phyloP scores from a whole-genome alignment of 2,797 vertebrate species.

The Holocentrus rufus region DNA sequence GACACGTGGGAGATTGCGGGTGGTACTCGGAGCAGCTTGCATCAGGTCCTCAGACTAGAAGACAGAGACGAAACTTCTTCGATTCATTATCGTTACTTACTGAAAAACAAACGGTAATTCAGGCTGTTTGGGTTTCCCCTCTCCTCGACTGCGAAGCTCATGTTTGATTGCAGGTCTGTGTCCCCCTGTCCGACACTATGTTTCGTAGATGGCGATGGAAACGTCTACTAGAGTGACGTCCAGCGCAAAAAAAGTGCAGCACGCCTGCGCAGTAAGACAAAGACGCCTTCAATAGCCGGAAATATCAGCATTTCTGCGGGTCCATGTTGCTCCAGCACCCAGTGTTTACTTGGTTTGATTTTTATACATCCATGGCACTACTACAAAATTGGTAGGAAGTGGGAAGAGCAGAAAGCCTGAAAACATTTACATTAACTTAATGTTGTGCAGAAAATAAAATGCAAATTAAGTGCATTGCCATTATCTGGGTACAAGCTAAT shows the following conservation, averaged over 20 bases:
- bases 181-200: neutral
- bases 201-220: conserved; percentile 51
- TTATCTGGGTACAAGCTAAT: too few species aligned
- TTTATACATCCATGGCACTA: too few species aligned
- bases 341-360: too few species aligned
- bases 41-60: conserved; percentile 3
- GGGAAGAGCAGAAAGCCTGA: too few species aligned
- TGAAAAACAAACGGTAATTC: conserved; percentile 90
- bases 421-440: too few species aligned
- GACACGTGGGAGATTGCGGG: conserved; percentile 72
- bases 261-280: conserved; percentile 49
- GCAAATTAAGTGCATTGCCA: too few species aligned
- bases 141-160: conserved; percentile 88
- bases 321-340: too few species aligned
- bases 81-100: conserved; percentile 83
- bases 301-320: neutral
- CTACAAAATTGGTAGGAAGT: too few species aligned
- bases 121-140: conserved; percentile 86
- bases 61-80: neutral
- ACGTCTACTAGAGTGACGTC: neutral
- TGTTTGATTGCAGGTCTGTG: conserved; percentile 47
- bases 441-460: too few species aligned
- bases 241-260: fast-evolving
- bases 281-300: conserved; percentile 41
- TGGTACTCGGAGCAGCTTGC: neutral